Conservation (phyloP, 1,140 invertebrate species). For the Wasmannia auropunctata region DNA sequence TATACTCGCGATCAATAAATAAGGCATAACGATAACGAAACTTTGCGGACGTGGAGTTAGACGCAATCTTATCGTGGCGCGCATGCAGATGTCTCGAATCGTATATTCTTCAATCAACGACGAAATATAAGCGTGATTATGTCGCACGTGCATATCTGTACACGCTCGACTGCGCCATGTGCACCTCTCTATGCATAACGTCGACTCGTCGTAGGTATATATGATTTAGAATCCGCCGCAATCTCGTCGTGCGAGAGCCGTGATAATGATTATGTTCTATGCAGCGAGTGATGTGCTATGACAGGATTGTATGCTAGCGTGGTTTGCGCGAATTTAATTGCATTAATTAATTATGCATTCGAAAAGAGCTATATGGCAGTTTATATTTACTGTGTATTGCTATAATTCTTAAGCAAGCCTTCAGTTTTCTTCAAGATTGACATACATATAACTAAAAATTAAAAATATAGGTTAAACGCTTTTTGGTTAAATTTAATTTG, state of each 20-base stretch:
- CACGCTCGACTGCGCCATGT: background rate
- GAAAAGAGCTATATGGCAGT: background rate
- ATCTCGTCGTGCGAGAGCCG: background rate
- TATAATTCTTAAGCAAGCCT: background rate
- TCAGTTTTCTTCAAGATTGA: background rate
- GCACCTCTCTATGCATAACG: background rate
- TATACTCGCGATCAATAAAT: constrained; percentile 66
- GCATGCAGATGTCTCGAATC: constrained; percentile 68
- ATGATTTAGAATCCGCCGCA: background rate
- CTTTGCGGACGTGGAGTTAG: constrained; percentile 52
- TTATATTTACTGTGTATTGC: background rate
- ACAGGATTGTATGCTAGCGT: background rate
- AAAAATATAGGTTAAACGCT: background rate
- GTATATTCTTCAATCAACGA: constrained; percentile 68
- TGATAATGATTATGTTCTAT: constrained; percentile 12
- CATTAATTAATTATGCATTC: background rate
- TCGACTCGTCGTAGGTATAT: background rate
- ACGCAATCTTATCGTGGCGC: constrained; percentile 71
- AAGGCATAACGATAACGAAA: constrained; percentile 66
- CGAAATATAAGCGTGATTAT: constrained; percentile 40
- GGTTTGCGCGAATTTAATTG: background rate
- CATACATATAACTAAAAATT: background rate
- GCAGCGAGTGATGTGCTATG: background rate
- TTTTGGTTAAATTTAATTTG: background rate
- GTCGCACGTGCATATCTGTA: background rate